Base-by-base conservation (phyloP, 2,888 invertebrate species). In the Saturnia pavonia region DNA sequence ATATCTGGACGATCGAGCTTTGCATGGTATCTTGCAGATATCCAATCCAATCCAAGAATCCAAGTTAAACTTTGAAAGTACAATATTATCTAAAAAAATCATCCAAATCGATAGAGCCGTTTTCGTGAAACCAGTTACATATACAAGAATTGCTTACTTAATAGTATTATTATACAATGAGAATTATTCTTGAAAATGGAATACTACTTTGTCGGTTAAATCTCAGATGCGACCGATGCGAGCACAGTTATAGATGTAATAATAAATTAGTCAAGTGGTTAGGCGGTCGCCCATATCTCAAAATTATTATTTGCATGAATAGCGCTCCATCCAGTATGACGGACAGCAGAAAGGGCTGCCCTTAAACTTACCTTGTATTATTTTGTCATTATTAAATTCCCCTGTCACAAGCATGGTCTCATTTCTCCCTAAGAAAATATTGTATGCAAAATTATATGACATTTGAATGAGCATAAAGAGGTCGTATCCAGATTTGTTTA, bases 321-420 rank as follows among this genome's bases (percentile, higher is more conserved):
- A 91, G 92, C 88, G 85, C 81, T 85, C 91, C 88, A 22, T 54
- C 54, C 54, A 54, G 85, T 92, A 93, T 94, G 94, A 94, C 86
- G 88, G 94, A 94, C 94, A 94, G 93, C 91, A 92, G 89, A 94
- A 94, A 94, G 94, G 93, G 85, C 86, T 87, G 88, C 90, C 89
- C 90, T 91, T 91, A 91, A 88, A 91, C 87, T 90, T 91, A 87
- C 88, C 91, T 91, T 90, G 93, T 92, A 94, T 94, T 94, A 94
- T 94, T 94, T 94, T 94, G 94, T 94, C 93, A 94, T 94, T 93
- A 94, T 94, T 94, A 94, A 94, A 94, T 94, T 94, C 94, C 87
- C 84, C 88, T 92, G 94, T 94, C 94, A 92, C 86, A 74, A 86
- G 81, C 85, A 80, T 82, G 89, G 91, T 92, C 88, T 91, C 91